phyloP scores from a whole-genome alignment of 2,888 invertebrate genomes.

The Bimastos eiseni region DNA sequence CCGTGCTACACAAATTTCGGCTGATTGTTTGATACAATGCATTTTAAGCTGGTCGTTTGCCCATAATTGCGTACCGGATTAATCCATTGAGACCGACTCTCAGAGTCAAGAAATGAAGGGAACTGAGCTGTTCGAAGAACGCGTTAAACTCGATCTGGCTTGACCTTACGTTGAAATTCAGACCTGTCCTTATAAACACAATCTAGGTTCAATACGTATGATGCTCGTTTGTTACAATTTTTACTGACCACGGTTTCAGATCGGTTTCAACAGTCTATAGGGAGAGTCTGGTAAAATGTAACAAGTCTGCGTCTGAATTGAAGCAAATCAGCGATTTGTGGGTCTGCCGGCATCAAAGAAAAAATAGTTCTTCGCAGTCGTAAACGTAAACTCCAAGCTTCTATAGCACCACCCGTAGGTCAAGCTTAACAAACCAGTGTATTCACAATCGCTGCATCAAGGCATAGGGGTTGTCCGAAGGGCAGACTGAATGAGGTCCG shows the following conservation, averaged over 20 bases:
- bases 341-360: background rate
- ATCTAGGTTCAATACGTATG: background rate
- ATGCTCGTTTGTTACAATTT: too few species aligned
- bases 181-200: background rate
- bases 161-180: background rate
- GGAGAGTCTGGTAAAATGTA: background rate
- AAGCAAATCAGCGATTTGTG: too few species aligned
- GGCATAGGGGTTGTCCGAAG: too few species aligned
- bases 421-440: too few species aligned
- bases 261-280: background rate
- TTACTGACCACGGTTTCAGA: background rate
- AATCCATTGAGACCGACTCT: background rate
- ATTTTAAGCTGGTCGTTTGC: background rate
- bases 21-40: constrained; percentile 3
- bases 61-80: background rate
- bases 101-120: background rate
- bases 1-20: background rate
- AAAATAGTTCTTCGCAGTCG: too few species aligned
- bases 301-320: background rate
- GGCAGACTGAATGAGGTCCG: too few species aligned
- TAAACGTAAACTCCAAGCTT: too few species aligned
- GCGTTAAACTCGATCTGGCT: background rate
- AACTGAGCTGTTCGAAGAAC: background rate
- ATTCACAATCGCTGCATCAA: too few species aligned
- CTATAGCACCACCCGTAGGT: too few species aligned